Base-by-base conservation (phyloP, 1,140 invertebrate species). In the Bombus polaris region DNA sequence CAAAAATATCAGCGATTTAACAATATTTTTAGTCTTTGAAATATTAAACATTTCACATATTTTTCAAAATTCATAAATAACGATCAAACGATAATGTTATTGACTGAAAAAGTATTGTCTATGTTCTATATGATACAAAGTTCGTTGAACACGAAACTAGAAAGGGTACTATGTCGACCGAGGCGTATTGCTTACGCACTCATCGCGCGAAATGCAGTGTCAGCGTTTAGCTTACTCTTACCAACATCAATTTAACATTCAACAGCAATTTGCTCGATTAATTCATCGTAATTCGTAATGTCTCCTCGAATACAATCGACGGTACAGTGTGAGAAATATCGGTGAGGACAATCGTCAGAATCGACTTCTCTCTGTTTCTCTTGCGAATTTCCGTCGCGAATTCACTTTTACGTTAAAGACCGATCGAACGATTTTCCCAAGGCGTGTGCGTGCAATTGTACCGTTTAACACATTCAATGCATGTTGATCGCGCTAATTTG, bases 141-240 rank as follows among this genome's bases (percentile, higher is more conserved):
- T 78, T 78, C 44, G 42, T 83, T 42, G 28, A 65, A 81, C 35
- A 32, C 28, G 70, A n/a, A 44, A 28, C 18, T n/a, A 39, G 32
- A 68, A 66, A 65, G n/a, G 25, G 8, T 12, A 65, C 22, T 37
- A 25, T 59, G 66, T 39, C 35, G 44, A 57, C 8, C 32, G 66
- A 44, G 53, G 32, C 8, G 28, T 84, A 66, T 78, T 9, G 68
- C 37, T 57, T 22, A 25, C 25, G 28, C 47, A 22, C 44, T 12
- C 25, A 59, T 5, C n/a, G 32, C 32, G 53, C 10, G 66, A 81
- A 74, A 53, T 35, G 57, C 81, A 65, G 13, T 53, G 37, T 77
- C 73, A 78, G 37, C 44, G 82, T 70, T 83, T 83, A 47, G 18
- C 47, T 66, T 35, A n/a, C 76, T 44, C 47, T 57, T 71, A 44